Percentiles rank a stretch among this genome's conserved stretches.
Evolutionary conservation across 2,797 vertebrate species (phyloP).

Genomic region (Acomys russatus): DNA sequence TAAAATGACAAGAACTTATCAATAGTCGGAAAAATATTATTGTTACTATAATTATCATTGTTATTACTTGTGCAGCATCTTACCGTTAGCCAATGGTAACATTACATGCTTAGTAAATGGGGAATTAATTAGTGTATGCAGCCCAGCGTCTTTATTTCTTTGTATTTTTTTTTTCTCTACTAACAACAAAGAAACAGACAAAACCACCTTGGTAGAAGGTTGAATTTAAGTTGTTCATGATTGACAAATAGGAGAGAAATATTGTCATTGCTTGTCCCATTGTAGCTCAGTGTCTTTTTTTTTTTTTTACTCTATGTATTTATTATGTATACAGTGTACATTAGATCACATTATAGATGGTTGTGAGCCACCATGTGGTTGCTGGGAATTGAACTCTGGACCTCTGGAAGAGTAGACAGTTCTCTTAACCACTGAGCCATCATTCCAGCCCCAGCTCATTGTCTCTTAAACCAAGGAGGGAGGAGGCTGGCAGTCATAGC

Average conservation of each 20-base stretch:
- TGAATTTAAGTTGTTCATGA: background rate
- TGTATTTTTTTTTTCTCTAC: background rate
- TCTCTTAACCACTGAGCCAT: no score
- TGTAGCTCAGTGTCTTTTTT: background rate
- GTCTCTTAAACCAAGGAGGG: background rate
- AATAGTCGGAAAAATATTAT: constrained; percentile 44
- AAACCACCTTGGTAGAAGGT: background rate
- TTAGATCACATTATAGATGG: no score
- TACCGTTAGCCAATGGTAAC: background rate
- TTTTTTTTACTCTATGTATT: no score
- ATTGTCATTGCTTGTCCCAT: background rate
- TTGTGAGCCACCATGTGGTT: no score
- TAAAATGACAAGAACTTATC: constrained; percentile 62
- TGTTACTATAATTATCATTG: background rate
- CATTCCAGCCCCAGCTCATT: no score
- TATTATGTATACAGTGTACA: no score
- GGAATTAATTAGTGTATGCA: background rate
- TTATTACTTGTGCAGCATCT: background rate
- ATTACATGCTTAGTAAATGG: background rate
- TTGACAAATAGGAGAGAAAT: background rate
- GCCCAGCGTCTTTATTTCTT: background rate
- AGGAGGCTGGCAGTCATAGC: background rate
- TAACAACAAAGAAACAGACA: background rate
- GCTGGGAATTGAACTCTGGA: no score
- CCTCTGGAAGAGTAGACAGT: no score